Conservation (phyloP, 2,888 invertebrate species). For the Ophion ellenae region DNA sequence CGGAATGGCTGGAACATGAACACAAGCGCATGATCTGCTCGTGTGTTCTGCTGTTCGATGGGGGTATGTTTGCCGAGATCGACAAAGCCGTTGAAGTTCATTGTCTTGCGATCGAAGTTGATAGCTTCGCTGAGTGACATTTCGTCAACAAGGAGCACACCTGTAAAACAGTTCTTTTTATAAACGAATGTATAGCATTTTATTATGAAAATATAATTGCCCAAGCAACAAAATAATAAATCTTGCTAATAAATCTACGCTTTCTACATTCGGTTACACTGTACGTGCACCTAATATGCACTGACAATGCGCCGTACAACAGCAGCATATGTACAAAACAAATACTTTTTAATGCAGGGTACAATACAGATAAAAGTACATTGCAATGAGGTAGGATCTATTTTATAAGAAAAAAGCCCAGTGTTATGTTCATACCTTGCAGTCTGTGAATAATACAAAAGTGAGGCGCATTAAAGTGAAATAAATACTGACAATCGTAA, state of each 20-base stretch:
- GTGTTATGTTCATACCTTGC: conserved; percentile 26
- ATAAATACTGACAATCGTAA: background rate
- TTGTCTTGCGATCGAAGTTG: conserved; percentile 61
- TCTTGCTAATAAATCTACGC: conserved; percentile 33
- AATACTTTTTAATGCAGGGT: conserved; percentile 25
- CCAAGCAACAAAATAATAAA: conserved; percentile 25
- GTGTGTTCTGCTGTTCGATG: conserved; percentile 41
- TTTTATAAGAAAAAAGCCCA: conserved; percentile 19
- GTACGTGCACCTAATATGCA: conserved; percentile 22
- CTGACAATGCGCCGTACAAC: conserved; percentile 25
- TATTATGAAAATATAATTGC: conserved; percentile 17
- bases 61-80: conserved; percentile 70
- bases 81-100: conserved; percentile 67
- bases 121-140: conserved; percentile 68
- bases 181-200: conserved; percentile 3
- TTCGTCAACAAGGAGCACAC: conserved; percentile 69
- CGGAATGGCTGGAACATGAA: conserved; percentile 72
- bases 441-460: conserved; percentile 14
- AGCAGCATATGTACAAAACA: conserved; percentile 13
- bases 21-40: conserved; percentile 73
- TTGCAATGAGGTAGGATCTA: conserved; percentile 20
- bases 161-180: conserved; percentile 34
- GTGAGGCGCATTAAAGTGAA: conserved; percentile 7
- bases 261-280: conserved; percentile 28
- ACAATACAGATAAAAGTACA: conserved; percentile 24